Evolutionary conservation across 2,888 invertebrate genomes (phyloP), one percentile per base, ranked within the genome.

Genomic region (Scaptomyza polygonia): DNA sequence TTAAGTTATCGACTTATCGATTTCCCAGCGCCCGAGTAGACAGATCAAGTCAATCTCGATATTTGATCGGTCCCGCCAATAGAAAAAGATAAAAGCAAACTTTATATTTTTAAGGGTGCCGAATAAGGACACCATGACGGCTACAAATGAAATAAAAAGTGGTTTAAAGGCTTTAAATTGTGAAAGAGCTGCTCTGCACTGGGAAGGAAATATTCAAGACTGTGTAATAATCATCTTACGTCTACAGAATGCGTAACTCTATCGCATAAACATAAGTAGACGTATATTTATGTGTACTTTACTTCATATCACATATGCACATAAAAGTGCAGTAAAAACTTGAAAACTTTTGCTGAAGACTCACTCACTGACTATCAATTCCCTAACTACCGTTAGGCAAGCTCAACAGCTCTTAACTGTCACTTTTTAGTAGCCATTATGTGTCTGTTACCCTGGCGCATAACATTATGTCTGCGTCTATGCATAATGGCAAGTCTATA

Each of bases 391-490:
- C 36, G 56, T 72, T 72, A 47, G 39, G 40, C 58, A 51, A 25
- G 54, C 48, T 72, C 55, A 39, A 51, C 27, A 62, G 73, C 67
- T 67, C 86, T 79, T 82, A 75, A 70, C 79, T 69, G 79, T 67
- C 83, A 61, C 58, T 54, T 72, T 85, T 85, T 76, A 85, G 79
- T 79, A 54, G 67, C 77, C 67, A 79, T 72, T 85, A 72, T 81
- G 72, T 58, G 67, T 70, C 58, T 67, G 63, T 63, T 74, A 79
- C 76, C 82, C 87, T 81, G 78, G 81, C 84, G 62, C 62, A 86
- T 77, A 62, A 54, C 72, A 71, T 86, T 81, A 87, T 79, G 66
- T 69, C 66, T 57, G 48, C 39, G 52, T 66, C 62, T 72, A 51
- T 61, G 53, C 45, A 57, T 73, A 63, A 59, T 53, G 45, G 42